These are phyloP conservation scores for Malurus elegans DNA, from an alignment of 2,113 vertebrate species.

Conservation along the genomic window DNA sequence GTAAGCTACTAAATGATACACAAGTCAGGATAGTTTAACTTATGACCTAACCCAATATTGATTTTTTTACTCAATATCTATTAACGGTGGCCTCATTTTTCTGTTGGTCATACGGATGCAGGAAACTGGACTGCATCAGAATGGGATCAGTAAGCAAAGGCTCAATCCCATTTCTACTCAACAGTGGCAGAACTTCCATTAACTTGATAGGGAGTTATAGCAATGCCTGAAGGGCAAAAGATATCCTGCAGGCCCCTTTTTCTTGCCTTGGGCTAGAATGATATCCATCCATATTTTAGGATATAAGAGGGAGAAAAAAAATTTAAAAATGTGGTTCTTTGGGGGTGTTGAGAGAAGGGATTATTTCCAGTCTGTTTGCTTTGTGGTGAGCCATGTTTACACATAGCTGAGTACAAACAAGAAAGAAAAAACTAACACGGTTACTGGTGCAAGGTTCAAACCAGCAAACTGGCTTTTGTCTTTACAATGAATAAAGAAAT, in stretches of 20 bases:
- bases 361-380: not conserved
- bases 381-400: not conserved
- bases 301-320: not conserved
- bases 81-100: not conserved
- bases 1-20: not conserved
- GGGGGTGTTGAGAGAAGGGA: not conserved
- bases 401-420: not conserved
- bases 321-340: not conserved
- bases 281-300: not conserved
- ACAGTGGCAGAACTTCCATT: not conserved
- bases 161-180: not conserved
- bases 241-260: not conserved
- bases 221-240: not conserved
- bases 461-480: not conserved
- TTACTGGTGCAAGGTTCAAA: not conserved
- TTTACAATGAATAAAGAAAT: not conserved
- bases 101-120: accelerated
- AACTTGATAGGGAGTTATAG: not conserved
- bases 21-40: not conserved
- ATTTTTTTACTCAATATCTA: not conserved
- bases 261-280: not conserved
- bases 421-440: not conserved
- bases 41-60: not conserved
- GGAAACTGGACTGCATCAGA: not conserved
- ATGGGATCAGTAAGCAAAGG: not conserved